Percentiles rank a stretch among this genome's conserved stretches.
Conservation (phyloP, 2,113 vertebrate species). For the Lycocorax pyrrhopterus region DNA sequence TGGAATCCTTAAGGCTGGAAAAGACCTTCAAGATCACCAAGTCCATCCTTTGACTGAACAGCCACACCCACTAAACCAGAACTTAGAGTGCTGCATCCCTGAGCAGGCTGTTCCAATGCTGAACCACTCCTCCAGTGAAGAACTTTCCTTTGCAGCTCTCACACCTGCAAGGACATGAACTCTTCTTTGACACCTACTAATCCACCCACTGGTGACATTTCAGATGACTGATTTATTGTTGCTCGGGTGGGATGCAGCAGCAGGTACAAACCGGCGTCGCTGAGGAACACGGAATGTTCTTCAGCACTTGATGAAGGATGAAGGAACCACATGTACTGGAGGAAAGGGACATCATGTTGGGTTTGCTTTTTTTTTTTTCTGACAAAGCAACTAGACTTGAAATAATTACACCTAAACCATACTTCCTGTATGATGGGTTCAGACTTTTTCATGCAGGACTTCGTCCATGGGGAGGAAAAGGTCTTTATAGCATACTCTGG, state of each 20-base stretch:
- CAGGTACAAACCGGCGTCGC: neutral
- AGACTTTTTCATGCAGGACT: neutral
- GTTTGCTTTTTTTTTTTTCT: neutral
- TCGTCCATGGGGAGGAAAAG: neutral
- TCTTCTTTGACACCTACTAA: neutral
- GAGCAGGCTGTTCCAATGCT: neutral
- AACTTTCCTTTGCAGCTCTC: neutral
- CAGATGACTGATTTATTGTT: neutral
- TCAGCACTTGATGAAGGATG: neutral
- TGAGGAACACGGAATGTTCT: neutral
- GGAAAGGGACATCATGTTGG: neutral
- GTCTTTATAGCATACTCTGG: neutral
- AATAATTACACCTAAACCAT: neutral
- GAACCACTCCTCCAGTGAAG: neutral
- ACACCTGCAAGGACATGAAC: neutral
- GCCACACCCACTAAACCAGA: neutral
- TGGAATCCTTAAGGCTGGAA: too few species aligned
- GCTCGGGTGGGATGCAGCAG: neutral
- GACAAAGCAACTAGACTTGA: neutral
- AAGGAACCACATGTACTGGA: neutral
- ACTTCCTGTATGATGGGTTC: neutral
- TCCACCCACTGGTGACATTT: neutral
- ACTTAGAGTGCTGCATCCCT: neutral
- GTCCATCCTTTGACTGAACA: neutral
- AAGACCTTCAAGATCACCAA: neutral